These are phyloP conservation scores for Aphrocallistes beatrix DNA, from an alignment of 37 sponge, comb jelly and placozoan genomes.

Conservation along the genomic window DNA sequence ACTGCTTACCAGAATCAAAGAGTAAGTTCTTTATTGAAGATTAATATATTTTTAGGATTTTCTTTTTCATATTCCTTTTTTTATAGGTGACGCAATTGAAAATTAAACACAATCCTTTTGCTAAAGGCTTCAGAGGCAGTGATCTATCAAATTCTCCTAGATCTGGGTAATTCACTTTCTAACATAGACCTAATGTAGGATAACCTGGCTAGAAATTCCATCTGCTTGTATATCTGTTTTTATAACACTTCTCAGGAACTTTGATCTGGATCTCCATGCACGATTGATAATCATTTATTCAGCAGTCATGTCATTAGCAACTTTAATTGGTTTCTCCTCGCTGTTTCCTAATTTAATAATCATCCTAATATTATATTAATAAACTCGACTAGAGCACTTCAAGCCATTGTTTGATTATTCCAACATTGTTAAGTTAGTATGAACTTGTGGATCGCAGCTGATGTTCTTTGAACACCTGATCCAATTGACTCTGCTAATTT, in stretches of 20 bases:
- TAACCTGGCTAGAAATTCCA: no score
- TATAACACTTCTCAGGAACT: no score
- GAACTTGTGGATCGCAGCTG: not conserved
- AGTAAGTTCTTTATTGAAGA: not conserved
- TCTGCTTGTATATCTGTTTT: no score
- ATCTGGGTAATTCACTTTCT: no score
- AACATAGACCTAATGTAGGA: no score
- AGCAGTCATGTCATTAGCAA: no score
- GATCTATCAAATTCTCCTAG: not conserved
- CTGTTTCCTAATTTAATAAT: no score
- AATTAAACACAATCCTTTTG: conserved; percentile 18
- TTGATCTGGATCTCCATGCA: no score
- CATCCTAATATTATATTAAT: not conserved
- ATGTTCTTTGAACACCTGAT: not conserved
- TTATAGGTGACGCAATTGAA: conserved; percentile 17
- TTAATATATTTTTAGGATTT: not conserved
- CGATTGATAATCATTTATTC: no score
- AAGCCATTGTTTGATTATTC: not conserved
- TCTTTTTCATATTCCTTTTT: not conserved
- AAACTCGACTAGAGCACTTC: not conserved
- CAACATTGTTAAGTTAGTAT: not conserved
- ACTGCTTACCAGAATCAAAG: conserved; percentile 22
- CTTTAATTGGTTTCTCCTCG: no score
- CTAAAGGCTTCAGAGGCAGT: conserved; percentile 13
- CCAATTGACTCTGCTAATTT: not conserved